These are phyloP conservation scores for Parazoanthus swiftii DNA, from an alignment of 92 coral and sea anemone species.

Conservation along the genomic window DNA sequence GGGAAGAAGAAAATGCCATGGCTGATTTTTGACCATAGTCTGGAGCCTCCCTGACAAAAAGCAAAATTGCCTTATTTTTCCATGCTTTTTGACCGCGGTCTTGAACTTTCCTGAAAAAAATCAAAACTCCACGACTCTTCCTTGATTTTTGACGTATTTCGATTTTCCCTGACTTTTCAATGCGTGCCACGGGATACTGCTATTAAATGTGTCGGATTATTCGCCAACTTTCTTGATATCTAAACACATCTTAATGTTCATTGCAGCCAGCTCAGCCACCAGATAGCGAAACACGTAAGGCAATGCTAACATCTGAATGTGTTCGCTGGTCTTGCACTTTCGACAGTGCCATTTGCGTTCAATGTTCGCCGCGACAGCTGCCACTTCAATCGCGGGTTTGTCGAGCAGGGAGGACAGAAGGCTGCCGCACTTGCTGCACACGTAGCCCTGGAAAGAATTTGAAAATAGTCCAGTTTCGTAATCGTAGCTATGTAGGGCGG, in stretches of 20 bases:
- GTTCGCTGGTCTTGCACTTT: constrained; percentile 77
- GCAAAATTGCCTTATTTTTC: too few relatives aligned
- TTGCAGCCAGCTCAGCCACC: constrained; percentile 95
- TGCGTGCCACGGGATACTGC: too few relatives aligned
- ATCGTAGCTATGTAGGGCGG: not conserved
- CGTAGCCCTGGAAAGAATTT: constrained; percentile 73
- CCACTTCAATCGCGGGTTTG: constrained; percentile 79
- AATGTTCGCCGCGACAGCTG: constrained; percentile 91
- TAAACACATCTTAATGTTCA: constrained; percentile 90
- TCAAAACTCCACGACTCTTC: too few relatives aligned
- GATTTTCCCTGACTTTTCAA: too few relatives aligned
- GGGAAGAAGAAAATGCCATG: too few relatives aligned
- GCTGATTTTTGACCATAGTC: too few relatives aligned
- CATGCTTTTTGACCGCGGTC: too few relatives aligned
- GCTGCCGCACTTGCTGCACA: constrained; percentile 93
- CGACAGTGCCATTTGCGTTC: constrained; percentile 96
- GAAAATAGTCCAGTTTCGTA: not conserved
- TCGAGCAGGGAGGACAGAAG: constrained; percentile 84
- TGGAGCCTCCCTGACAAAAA: too few relatives aligned
- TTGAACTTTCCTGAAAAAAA: too few relatives aligned
- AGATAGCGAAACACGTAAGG: constrained; percentile 97
- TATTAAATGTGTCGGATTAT: not conserved
- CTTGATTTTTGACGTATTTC: too few relatives aligned
- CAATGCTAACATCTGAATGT: constrained; percentile 77
- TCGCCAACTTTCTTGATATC: constrained; percentile 72